A percentile compares a stretch with the other conserved stretches of the same genome.
phyloP scores from a whole-genome alignment of 2,888 invertebrate genomes.

The Apoda limacodes region DNA sequence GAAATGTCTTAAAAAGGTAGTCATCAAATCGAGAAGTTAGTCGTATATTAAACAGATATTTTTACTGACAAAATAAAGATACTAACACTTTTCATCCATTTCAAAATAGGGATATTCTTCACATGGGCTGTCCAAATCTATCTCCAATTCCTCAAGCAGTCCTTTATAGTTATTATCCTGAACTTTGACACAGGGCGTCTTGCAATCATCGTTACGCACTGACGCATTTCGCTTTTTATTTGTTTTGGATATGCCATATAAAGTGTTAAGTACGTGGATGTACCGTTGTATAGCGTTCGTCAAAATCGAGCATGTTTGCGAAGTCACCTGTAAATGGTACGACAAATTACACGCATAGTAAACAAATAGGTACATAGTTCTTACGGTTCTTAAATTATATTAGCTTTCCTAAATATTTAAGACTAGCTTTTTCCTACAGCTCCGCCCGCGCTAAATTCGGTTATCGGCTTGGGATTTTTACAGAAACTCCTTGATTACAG shows the following conservation, averaged over 20 bases:
- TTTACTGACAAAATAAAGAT: too few relatives aligned
- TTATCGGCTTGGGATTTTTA: too few relatives aligned
- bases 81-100: constrained; percentile 87
- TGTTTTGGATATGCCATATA: background rate
- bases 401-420: too few relatives aligned
- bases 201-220: background rate
- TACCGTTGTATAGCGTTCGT: constrained; percentile 68
- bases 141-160: constrained; percentile 51
- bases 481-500: too few relatives aligned
- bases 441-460: too few relatives aligned
- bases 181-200: constrained; percentile 3
- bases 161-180: constrained; percentile 14
- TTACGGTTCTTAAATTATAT: too few relatives aligned
- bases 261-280: constrained; percentile 23
- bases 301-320: constrained; percentile 58
- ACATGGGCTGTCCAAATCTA: constrained; percentile 72
- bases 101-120: constrained; percentile 73
- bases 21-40: too few relatives aligned
- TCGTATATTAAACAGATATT: too few relatives aligned
- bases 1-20: too few relatives aligned
- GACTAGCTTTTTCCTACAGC: too few relatives aligned
- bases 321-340: constrained; percentile 16
- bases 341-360: too few relatives aligned
- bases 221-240: background rate
- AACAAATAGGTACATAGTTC: too few relatives aligned